Base-by-base conservation (phyloP, 2,113 vertebrate genomes). In the Ascaphus truei region DNA sequence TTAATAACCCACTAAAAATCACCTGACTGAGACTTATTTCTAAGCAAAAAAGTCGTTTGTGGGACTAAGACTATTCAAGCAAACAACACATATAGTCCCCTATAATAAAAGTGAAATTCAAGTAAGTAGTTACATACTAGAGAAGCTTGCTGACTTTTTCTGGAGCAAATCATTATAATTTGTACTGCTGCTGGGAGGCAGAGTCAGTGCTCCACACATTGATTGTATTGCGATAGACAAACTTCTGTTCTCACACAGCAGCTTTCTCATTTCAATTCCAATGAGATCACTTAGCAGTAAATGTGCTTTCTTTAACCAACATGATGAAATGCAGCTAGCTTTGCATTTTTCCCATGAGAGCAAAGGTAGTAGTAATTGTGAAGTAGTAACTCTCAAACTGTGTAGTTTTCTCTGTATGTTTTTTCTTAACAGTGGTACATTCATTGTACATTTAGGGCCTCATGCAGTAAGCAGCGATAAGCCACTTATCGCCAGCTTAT, bases 251-350 rank as follows among this genome's bases (percentile, higher is more conserved):
- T 52, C 29, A 27, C 7, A 37, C 25, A 53, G 48, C 18, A 31
- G 18, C 53, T 16, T 45, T 67, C 34, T 39, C 39, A 31, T 23
- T 45, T 67, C 18, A 67, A 31, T 56, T 67, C 63, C 51, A 55
- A 8, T 43, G 25, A 30, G 45, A 34, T 63, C 61, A 50, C 61
- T 63, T 25, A 65, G 26, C 31, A 65, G 62, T 53, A 29, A 66
- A 22, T 66, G 62, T 56, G 36, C 26, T 56, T 67, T 56, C 36
- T 45, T 52, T 43, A 67, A 45, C 63, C 12, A 25, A 36, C 56
- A 56, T 67, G 63, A 67, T 56, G 63, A 43, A 67, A 55, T 45
- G 36, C 51, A 56, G 51, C 16, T 45, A 30, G 7, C 16, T 56
- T 16, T 7, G 7, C 20, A 3, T 23, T 56, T 56, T 66, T 66